Base-by-base conservation (phyloP, 1,140 invertebrate genomes). In the Dryas iulia region DNA sequence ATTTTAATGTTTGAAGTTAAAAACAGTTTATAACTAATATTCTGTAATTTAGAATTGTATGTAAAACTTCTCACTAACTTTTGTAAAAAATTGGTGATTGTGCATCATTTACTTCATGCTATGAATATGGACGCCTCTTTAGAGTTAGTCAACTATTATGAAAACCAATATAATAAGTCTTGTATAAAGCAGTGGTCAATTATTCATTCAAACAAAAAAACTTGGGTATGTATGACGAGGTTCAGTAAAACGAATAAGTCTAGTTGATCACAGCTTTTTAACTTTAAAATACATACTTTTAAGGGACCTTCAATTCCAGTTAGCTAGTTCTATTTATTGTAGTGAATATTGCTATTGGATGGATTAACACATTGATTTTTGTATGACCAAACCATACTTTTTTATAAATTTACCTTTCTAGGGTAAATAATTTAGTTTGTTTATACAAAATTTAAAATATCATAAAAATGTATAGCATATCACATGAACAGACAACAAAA, bases 221-320 rank as follows among this genome's bases (percentile, higher is more conserved):
- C n/a, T n/a, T 28, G 23, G 26, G 11, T 25, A 62, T 33, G 39
- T 47, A 47, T 62, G 21, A 26, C 24, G 33, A 61, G 39, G 39
- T 47, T 47, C 47, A 64, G 66, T 54, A 47, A 60, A 39, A 31
- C 23, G 25, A 57, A 62, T 70, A 33, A 80, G 81, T 78, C 60
- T 87, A 82, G 72, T 89, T 89, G 87, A 88, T 83, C 89, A 86
- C 87, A 76, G 87, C 82, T 88, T 87, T 47, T 77, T 82, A 77
- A 81, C 65, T 81, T 86, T 79, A 84, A 85, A 83, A 83, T 87
- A 89, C 81, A 89, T 89, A 90, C 84, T 89, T 90, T 86, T 91
- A 91, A 91, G 89, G 89, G 89, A 91, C 89, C 89, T 91, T 90
- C 84, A 91, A 91, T 91, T 91, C 89, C 89, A 90, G 80, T 89